A percentile compares a stretch with the other conserved stretches of the same genome.
These are phyloP conservation scores for Acipenser transmontanus DNA, from an alignment of 2,797 vertebrate genomes.

Conservation along the genomic window DNA sequence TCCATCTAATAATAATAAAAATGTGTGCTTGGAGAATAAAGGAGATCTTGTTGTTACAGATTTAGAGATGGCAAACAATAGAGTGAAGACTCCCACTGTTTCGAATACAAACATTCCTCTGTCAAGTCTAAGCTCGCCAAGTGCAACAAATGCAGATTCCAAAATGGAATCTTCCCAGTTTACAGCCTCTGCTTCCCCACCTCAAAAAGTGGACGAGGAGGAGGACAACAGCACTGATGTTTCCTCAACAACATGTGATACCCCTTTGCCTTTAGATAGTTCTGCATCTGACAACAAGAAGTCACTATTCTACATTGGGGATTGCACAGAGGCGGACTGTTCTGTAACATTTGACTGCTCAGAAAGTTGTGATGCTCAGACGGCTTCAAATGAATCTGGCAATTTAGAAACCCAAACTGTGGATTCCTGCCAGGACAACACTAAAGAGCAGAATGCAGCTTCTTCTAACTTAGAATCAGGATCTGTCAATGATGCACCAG, in stretches of 20 bases:
- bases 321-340: slow-evolving; percentile 81
- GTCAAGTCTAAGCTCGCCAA: slow-evolving; percentile 33
- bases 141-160: slow-evolving; percentile 27
- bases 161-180: slow-evolving; percentile 27
- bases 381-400: slow-evolving; percentile 38
- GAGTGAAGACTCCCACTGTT: slow-evolving; percentile 26
- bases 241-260: slow-evolving; percentile 64
- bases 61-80: slow-evolving; percentile 43
- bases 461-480: slow-evolving; percentile 57
- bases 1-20: slow-evolving; percentile 38
- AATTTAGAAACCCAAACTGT: slow-evolving; percentile 26
- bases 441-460: slow-evolving; percentile 44
- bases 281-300: slow-evolving; percentile 59
- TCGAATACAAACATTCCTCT: slow-evolving; percentile 29
- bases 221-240: slow-evolving; percentile 42
- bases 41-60: slow-evolving; percentile 50
- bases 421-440: slow-evolving; percentile 32
- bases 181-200: slow-evolving; percentile 8
- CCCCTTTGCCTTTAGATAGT: slow-evolving; percentile 58
- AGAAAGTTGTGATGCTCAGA: slow-evolving; percentile 59
- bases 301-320: slow-evolving; percentile 50
- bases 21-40: slow-evolving; percentile 42
- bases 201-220: slow-evolving; percentile 46
- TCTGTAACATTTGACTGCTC: slow-evolving; percentile 81
- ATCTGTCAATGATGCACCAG: slow-evolving; percentile 44